These are phyloP conservation scores for Tetraneura akinire DNA, from an alignment of 1,140 invertebrate species.

Conservation along the genomic window DNA sequence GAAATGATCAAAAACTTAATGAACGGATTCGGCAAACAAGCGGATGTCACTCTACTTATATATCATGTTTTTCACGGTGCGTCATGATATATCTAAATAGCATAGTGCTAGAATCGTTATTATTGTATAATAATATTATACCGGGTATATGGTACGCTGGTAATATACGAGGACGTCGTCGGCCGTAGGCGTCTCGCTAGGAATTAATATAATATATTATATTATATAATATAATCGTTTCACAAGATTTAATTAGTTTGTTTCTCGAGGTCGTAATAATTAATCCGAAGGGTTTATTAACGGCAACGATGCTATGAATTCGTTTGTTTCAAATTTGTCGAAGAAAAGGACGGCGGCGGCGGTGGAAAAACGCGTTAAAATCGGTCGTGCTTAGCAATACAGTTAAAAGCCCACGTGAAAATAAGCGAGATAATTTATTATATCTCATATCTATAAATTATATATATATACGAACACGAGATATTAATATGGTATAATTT, in stretches of 20 bases:
- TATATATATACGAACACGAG: too few species aligned
- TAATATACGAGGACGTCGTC: not conserved
- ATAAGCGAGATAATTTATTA: too few species aligned
- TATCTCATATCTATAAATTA: too few species aligned
- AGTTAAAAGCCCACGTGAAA: too few species aligned
- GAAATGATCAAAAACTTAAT: too few species aligned
- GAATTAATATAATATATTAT: not conserved
- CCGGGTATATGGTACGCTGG: not conserved
- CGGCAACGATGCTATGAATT: not conserved
- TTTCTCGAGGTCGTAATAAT: constrained; percentile 1
- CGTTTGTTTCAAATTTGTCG: not conserved
- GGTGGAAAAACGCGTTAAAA: not conserved
- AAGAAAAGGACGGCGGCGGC: not conserved
- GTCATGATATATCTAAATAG: too few species aligned
- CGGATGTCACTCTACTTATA: too few species aligned
- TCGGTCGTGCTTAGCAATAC: not conserved
- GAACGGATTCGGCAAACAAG: too few species aligned
- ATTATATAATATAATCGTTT: not conserved
- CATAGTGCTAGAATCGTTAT: not conserved
- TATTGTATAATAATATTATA: not conserved
- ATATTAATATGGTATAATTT: too few species aligned
- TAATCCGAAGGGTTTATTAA: not conserved
- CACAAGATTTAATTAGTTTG: constrained; percentile 29
- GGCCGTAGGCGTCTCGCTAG: not conserved
- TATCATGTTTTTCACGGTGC: constrained; percentile 1